A percentile compares a stretch with the other conserved stretches of the same genome.
phyloP scores from a whole-genome alignment of 2,797 vertebrate species.

The Tamandua tetradactyla region DNA sequence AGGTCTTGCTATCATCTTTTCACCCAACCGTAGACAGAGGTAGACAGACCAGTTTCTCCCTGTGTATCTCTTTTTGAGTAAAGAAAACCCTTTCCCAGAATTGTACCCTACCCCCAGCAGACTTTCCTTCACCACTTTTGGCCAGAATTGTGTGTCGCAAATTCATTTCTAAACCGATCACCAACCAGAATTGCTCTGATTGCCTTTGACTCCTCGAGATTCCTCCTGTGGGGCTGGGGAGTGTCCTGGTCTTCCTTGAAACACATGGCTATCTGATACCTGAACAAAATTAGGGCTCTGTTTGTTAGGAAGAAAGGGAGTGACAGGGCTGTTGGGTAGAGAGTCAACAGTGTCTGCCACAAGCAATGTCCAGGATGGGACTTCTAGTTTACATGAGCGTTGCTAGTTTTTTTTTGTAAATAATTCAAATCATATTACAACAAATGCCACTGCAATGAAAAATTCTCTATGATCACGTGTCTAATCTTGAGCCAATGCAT shows the following conservation, averaged over 20 bases:
- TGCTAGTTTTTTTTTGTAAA: not conserved
- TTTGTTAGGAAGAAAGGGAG: constrained; percentile 27
- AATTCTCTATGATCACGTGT: constrained; percentile 40
- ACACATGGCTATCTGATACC: not conserved
- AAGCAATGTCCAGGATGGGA: not conserved
- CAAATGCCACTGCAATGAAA: constrained; percentile 33
- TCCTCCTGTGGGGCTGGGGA: not conserved
- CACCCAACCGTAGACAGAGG: not conserved
- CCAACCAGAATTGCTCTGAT: not conserved
- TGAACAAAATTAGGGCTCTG: not conserved
- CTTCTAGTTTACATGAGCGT: constrained; percentile 3
- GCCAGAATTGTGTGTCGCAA: not conserved
- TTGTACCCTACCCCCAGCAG: not conserved
- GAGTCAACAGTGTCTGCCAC: not conserved
- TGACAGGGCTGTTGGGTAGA: not conserved
- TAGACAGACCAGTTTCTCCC: not conserved
- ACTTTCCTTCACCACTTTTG: not conserved
- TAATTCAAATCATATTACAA: constrained; percentile 42
- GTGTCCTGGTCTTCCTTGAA: not conserved
- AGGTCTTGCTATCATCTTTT: not conserved
- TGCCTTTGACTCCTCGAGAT: not conserved
- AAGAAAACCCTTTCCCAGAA: constrained; percentile 18
- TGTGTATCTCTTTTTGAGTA: not conserved
- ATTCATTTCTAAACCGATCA: not conserved
- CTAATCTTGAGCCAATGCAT: constrained; percentile 39